A percentile compares a stretch with the other conserved stretches of the same genome.
Evolutionary conservation across 2,888 invertebrate genomes (phyloP).

Genomic region (Drosophila paramelanica): DNA sequence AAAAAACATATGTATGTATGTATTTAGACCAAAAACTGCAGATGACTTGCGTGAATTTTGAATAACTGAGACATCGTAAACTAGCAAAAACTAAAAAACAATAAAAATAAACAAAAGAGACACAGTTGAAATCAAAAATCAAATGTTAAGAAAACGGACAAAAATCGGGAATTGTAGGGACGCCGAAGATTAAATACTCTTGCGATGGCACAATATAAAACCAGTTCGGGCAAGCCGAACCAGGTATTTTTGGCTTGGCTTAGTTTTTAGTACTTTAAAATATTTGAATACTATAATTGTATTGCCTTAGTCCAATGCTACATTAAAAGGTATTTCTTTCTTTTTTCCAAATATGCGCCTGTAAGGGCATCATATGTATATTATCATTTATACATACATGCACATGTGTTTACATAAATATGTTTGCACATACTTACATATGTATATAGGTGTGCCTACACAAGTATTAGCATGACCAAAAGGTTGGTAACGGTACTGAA

Average conservation of each 20-base stretch:
- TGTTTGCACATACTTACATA: slow-evolving; percentile 9
- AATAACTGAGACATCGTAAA: slow-evolving; percentile 57
- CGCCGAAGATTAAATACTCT: background rate
- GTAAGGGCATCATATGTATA: background rate
- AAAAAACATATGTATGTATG: slow-evolving; percentile 27
- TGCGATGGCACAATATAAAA: background rate
- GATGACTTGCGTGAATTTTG: slow-evolving; percentile 68
- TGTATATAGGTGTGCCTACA: background rate
- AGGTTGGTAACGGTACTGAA: slow-evolving; percentile 47
- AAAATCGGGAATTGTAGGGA: background rate
- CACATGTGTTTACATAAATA: slow-evolving; percentile 25
- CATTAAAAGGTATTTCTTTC: too few relatives aligned
- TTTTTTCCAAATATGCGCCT: background rate
- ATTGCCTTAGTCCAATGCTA: too few relatives aligned
- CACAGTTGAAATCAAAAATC: too few relatives aligned
- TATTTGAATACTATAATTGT: too few relatives aligned
- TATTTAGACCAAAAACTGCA: slow-evolving; percentile 60
- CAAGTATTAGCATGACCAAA: slow-evolving; percentile 40
- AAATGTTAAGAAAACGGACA: slow-evolving; percentile 2
- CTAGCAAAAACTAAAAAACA: slow-evolving; percentile 14
- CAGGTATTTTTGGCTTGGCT: too few relatives aligned
- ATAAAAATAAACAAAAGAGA: slow-evolving; percentile 2
- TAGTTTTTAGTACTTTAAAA: too few relatives aligned
- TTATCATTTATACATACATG: background rate
- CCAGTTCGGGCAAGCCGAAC: too few relatives aligned